Base-by-base conservation (phyloP, 1,140 invertebrate species). In the Ridgeia piscesae region DNA sequence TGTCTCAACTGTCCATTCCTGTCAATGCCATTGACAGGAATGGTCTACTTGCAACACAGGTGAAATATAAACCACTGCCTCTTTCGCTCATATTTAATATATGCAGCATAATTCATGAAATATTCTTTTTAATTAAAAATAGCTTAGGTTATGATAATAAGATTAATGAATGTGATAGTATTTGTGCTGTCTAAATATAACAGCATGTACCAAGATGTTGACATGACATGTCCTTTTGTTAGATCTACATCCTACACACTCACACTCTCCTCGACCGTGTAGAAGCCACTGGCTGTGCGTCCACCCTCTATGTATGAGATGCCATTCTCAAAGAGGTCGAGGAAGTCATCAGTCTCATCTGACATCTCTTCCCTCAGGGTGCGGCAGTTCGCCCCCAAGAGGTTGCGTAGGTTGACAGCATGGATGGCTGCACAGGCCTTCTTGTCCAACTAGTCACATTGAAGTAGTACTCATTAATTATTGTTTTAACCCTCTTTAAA, bases 361-460 rank as follows among this genome's bases (percentile, higher is more conserved):
- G 96, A 96, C 96, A 99, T 99, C 96, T 99, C 99, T 96, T 99
- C 99, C 35, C 99, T 97, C 92, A 98, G 98, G n/a, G 99, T 99
- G n/a, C 99, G 97, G 96, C 98, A 98, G 94, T 98, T 97, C 8
- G 99, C 99, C 21, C 99, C 99, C 33, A 99, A 96, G 95, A 98
- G 98, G 95, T 99, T 99, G 77, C 99, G 96, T 89, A 99, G 96
- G 96, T 99, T 99, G 0, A 99, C 99, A 14, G 99, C 99, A 96
- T 99, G 99, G 95, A 99, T 99, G 0, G 99, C 99, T 4, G 99
- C 98, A 96, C 99, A 99, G 9, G 99, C 99, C 94, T 98, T 97
- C 96, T 99, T 99, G 96, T 99, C 99, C 94, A 99, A 93, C 95
- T 96, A 92, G n/a, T 21, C 93, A 92, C 34, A 58, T 8, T 42